Percentiles rank a stretch among this genome's conserved stretches.
Conservation (phyloP, 2,888 invertebrate genomes). For the Campoletis raptor region DNA sequence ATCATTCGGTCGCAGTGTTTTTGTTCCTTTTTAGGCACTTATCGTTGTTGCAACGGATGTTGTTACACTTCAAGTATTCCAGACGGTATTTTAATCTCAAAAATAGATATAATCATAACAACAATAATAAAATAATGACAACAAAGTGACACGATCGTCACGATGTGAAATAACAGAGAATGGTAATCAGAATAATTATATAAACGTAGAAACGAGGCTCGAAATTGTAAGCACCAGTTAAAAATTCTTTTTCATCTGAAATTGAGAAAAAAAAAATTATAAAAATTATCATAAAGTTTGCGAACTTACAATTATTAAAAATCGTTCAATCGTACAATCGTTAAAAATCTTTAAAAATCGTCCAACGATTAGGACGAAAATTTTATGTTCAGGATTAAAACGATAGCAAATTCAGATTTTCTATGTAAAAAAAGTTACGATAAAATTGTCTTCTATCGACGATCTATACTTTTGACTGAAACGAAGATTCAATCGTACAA, state of each 20-base stretch:
- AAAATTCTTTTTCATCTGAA: neutral
- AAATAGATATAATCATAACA: constrained; percentile 38
- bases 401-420: neutral
- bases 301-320: neutral
- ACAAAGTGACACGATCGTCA: constrained; percentile 62
- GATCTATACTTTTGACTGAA: constrained; percentile 86
- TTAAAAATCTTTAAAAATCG: too few species aligned
- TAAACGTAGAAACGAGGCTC: neutral
- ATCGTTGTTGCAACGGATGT: constrained; percentile 60
- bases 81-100: constrained; percentile 55
- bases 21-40: constrained; percentile 65
- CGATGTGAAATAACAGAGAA: constrained; percentile 15
- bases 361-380: neutral
- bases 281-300: neutral
- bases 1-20: constrained; percentile 60
- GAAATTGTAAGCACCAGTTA: neutral
- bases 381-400: neutral
- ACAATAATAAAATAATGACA: constrained; percentile 25
- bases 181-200: neutral
- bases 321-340: too few species aligned
- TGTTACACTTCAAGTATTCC: constrained; percentile 57
- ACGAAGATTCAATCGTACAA: constrained; percentile 54
- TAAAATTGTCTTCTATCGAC: neutral
- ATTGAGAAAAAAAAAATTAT: neutral
- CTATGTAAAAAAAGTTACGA: neutral